Base-by-base conservation (phyloP, 2,888 invertebrate species). In the Drosophila cognata region DNA sequence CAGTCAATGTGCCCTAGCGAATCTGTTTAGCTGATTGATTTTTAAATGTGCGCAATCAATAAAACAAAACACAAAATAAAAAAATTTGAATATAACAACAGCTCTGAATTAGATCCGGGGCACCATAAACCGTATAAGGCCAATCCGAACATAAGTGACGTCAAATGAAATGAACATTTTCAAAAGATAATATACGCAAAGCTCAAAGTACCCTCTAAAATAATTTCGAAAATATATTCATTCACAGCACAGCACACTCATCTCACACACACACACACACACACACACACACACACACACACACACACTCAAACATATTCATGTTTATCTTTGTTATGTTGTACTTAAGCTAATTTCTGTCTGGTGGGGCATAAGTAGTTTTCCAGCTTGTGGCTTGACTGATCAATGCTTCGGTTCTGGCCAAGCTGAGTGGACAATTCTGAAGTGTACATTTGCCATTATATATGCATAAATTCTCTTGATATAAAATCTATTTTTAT, bases 11-110 rank as follows among this genome's bases (percentile, higher is more conserved):
- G 67, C 68, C 59, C 41, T 36, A 70, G 56, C 70, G 66, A 77
- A 62, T 77, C 62, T 62, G 41, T 51, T 50, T 31, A 67, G 69
- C 71, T 74, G 75, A 65, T 77, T 79, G 77, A 79, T 79, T 65
- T 68, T 58, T 73, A 83, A 88, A 88, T 86, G 87, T 84, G 89
- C 89, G 84, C 86, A 84, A 84, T 88, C 87, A 88, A 88, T 86
- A 86, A 81, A 75, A 35, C 11, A 33, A 58, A 58, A 46, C 25
- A 46, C 43, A 55, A 55, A 60, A 71, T 46, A 33, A 56, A 65
- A 66, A 69, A 67, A 55, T 57, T 48, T 52, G 48, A 59, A 35
- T 18, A 58, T 55, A 65, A 38, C 48, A 52, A 61, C 33, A 58
- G 16, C 35, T 51, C 21, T 36, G 41, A 35, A 51, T 67, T 41